Base-by-base conservation (phyloP, 1,140 invertebrate species). In the Panonychus citri region DNA sequence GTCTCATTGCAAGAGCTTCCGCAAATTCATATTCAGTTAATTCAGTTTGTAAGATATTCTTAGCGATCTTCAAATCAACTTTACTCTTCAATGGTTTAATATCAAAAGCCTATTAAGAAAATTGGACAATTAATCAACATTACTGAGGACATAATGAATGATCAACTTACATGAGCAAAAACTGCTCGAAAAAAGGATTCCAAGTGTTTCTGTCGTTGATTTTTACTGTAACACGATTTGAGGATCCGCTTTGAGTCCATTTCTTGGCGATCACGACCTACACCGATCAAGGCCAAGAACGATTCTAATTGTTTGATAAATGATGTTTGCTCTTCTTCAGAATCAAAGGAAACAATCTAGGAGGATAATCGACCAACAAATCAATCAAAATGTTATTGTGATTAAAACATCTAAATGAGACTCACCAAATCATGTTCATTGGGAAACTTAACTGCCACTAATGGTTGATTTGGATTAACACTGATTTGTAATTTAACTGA, bases 341-440 rank as follows among this genome's bases (percentile, higher is more conserved):
- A 63, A 34, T 69, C 67, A 57, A 73, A 73, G 53, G 67, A 63
- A n/a, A 73, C 34, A n/a, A 69, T 62, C 63, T 67, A 50, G 3
- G 40, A 49, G 43, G 57, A 66, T n/a, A n/a, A n/a, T n/a, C n/a
- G n/a, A n/a, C n/a, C n/a, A n/a, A n/a, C n/a, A n/a, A n/a, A n/a
- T n/a, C n/a, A n/a, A n/a, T n/a, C n/a, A n/a, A n/a, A n/a, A n/a
- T n/a, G n/a, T n/a, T n/a, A n/a, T n/a, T n/a, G n/a, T n/a, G n/a
- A n/a, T n/a, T n/a, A n/a, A n/a, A n/a, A n/a, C n/a, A n/a, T n/a
- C n/a, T n/a, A n/a, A n/a, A n/a, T n/a, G n/a, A n/a, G n/a, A n/a
- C 58, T 43, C 46, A 67, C 72, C 50, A 73, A 62, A 57, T 81
- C 79, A 64, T 80, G 78, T 64, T 78, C 77, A 59, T 75, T 72